A percentile compares a stretch with the other conserved stretches of the same genome.
Evolutionary conservation across 2,113 vertebrate species (phyloP).

Genomic region (Bubo blakistoni): DNA sequence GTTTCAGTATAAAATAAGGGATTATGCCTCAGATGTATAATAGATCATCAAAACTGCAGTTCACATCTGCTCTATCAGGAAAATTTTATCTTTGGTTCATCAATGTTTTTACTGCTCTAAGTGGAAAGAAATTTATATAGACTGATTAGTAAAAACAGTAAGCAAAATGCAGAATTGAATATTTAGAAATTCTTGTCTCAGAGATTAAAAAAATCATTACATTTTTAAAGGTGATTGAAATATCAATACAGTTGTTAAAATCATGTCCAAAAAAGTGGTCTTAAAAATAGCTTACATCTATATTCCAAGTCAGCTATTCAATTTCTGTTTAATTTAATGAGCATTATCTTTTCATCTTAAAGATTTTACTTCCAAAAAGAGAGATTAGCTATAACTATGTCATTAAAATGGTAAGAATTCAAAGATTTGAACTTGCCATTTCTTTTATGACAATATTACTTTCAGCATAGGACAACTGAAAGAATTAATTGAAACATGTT

Average conservation of each 20-base stretch:
- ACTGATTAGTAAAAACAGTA: not conserved
- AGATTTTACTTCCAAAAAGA: not conserved
- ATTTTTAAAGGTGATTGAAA: not conserved
- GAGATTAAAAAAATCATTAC: not conserved
- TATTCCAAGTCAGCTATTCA: not conserved
- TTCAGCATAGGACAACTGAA: not conserved
- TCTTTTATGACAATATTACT: not conserved
- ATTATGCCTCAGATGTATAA: not conserved
- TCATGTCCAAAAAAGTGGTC: not conserved
- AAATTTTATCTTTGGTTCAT: not conserved
- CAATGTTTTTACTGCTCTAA: not conserved
- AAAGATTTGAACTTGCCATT: not conserved
- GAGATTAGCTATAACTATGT: not conserved
- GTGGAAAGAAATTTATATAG: not conserved
- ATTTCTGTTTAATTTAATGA: not conserved
- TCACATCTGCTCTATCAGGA: not conserved
- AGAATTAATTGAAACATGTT: not conserved
- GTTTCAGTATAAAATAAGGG: constrained; percentile 17
- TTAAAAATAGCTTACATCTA: not conserved
- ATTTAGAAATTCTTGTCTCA: not conserved
- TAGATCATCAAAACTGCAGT: not conserved
- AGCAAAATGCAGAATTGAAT: not conserved
- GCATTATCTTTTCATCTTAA: not conserved
- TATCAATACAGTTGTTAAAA: not conserved
- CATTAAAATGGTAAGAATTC: not conserved